phyloP scores from a whole-genome alignment of 2,113 vertebrate genomes.

The Brienomyrus brachyistius region DNA sequence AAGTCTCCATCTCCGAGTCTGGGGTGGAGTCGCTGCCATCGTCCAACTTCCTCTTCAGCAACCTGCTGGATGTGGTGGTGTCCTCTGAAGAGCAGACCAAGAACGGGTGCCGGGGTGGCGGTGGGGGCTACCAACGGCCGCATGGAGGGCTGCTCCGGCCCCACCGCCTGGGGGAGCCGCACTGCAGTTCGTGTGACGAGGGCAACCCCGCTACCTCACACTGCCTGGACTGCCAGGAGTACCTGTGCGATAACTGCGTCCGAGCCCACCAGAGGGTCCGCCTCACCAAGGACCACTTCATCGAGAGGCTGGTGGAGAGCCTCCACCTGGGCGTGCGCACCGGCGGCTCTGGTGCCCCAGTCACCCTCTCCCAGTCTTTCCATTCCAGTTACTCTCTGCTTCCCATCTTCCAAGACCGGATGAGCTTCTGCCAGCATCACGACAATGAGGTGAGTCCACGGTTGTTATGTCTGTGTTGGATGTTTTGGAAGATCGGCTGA shows the following conservation, averaged over 20 bases:
- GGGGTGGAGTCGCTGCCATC: constrained; percentile 79
- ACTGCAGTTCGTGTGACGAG: constrained; percentile 74
- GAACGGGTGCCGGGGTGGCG: constrained; percentile 50
- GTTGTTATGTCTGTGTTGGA: background rate
- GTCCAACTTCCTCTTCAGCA: constrained; percentile 75
- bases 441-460: constrained; percentile 57
- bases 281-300: constrained; percentile 81
- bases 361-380: constrained; percentile 59
- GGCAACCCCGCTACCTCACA: constrained; percentile 71
- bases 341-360: constrained; percentile 23
- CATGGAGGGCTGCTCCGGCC: constrained; percentile 52
- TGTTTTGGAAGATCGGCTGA: background rate
- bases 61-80: constrained; percentile 77
- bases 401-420: constrained; percentile 64
- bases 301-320: constrained; percentile 64
- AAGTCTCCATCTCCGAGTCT: constrained; percentile 71
- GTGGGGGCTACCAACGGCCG: constrained; percentile 43
- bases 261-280: constrained; percentile 76
- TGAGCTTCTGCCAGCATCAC: constrained; percentile 64
- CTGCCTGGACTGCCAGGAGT: constrained; percentile 77
- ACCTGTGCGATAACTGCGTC: constrained; percentile 80
- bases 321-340: constrained; percentile 34
- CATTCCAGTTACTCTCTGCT: constrained; percentile 67
- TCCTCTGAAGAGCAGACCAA: constrained; percentile 53
- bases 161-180: constrained; percentile 54